Base-by-base conservation (phyloP, 2,113 vertebrate species). In the Balaeniceps rex region DNA sequence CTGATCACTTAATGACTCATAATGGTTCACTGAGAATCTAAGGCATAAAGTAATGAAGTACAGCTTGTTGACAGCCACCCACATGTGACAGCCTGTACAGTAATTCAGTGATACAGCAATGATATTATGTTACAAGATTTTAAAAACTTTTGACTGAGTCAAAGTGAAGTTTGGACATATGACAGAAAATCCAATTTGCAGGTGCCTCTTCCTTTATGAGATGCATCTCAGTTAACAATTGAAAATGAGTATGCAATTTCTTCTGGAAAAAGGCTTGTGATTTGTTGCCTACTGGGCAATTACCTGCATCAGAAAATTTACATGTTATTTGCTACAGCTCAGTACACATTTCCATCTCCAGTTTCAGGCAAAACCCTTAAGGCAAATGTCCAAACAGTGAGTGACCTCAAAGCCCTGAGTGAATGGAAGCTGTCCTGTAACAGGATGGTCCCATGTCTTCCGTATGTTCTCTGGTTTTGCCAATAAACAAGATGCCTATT, bases 1-100 rank as follows among this genome's bases (percentile, higher is more conserved):
- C 94, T 97, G 94, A 97, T 97, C 92, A 97, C 92, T 96, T 98
- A 97, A 98, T 98, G 94, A 97, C 81, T 98, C 96, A 94, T 97
- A 97, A 97, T 97, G 84, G 84, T 70, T 97, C 91, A 83, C 82
- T 97, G 87, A 34, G 31, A 96, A 95, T 87, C 88, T 63, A 85
- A 93, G 54, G 54, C 65, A 0, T 81, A 94, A 96, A 97, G 93
- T 96, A 96, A 97, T 96, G 83, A 96, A 94, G 83, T 80, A 80
- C 64, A 96, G 92, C 91, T 94, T 69, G 24, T 94, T 98, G 84
- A 96, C 49, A 97, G 91, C 83, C 91, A 74, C 88, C 75, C 94
- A 78, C 70, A 65, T 76, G 52, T 95, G 96, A 95, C 84, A 94
- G 83, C 80, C 65, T 95, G 15, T 84, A 87, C 76, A 95, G 55